Evolutionary conservation across 1,140 invertebrate genomes (phyloP).

Genomic region (Teleogryllus occipitalis): DNA sequence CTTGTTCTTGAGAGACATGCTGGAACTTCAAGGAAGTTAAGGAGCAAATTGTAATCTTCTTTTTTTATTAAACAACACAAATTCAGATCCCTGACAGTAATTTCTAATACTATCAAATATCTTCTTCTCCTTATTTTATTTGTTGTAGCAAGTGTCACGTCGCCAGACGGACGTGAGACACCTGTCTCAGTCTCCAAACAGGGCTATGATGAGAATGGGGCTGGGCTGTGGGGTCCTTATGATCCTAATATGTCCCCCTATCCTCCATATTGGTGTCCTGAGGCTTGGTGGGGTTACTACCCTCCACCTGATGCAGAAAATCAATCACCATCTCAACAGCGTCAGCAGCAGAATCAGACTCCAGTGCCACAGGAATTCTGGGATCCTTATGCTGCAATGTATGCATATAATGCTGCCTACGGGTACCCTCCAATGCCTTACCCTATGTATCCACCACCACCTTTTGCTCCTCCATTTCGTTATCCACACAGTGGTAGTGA

Average conservation of each 20-base stretch:
- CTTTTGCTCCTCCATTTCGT: slow-evolving; percentile 27
- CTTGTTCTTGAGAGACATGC: too few species aligned
- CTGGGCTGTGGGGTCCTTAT: slow-evolving; percentile 14
- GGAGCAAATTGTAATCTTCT: not conserved
- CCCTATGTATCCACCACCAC: slow-evolving; percentile 31
- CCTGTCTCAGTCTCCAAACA: slow-evolving; percentile 18
- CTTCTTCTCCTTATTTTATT: slow-evolving; percentile 17
- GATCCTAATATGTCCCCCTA: slow-evolving; percentile 12
- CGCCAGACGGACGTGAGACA: slow-evolving; percentile 18
- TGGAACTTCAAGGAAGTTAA: not conserved
- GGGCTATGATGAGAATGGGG: slow-evolving; percentile 14
- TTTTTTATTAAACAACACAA: not conserved
- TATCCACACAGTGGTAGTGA: slow-evolving; percentile 28
- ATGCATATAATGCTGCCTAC: slow-evolving; percentile 31
- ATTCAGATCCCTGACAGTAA: not conserved
- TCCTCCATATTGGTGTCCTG: slow-evolving; percentile 17
- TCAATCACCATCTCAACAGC: not conserved
- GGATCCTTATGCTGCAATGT: slow-evolving; percentile 32
- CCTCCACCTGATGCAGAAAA: slow-evolving; percentile 14
- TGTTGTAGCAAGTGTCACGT: slow-evolving; percentile 21
- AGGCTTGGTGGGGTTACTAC: slow-evolving; percentile 19
- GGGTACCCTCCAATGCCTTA: slow-evolving; percentile 27
- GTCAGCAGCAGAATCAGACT: slow-evolving; percentile 8
- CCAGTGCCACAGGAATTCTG: slow-evolving; percentile 27
- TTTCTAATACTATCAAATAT: not conserved